A percentile compares a stretch with the other conserved stretches of the same genome.
Evolutionary conservation across 2,888 invertebrate species (phyloP).

Genomic region (Acronicta aceris): DNA sequence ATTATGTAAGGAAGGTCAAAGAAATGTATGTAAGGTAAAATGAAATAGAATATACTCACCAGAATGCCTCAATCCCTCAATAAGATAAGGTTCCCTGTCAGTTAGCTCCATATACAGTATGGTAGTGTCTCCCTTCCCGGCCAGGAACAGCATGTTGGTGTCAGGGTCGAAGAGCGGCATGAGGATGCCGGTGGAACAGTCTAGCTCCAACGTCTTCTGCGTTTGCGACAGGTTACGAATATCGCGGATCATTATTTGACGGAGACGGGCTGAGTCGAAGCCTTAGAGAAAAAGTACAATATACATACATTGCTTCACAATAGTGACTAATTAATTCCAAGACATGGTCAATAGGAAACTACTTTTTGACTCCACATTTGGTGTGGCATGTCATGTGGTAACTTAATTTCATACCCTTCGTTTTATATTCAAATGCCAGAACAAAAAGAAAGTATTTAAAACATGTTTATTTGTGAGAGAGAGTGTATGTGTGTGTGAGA

Average conservation of each 20-base stretch:
- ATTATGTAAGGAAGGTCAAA: too few relatives aligned
- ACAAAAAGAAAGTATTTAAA: too few relatives aligned
- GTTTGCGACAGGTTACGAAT: conserved; percentile 93
- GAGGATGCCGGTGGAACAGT: conserved; percentile 96
- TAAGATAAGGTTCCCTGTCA: conserved; percentile 96
- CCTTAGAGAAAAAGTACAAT: conserved; percentile 65
- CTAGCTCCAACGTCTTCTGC: conserved; percentile 94
- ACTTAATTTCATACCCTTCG: too few relatives aligned
- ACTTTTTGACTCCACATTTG: too few relatives aligned
- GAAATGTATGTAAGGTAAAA: not conserved
- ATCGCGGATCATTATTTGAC: conserved; percentile 97
- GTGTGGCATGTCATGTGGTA: too few relatives aligned
- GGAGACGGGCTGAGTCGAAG: conserved; percentile 95
- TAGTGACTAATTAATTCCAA: too few relatives aligned
- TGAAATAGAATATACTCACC: conserved; percentile 77
- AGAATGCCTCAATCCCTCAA: conserved; percentile 95
- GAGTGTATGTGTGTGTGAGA: too few relatives aligned
- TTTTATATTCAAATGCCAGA: too few relatives aligned
- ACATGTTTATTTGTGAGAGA: too few relatives aligned
- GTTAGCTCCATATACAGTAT: conserved; percentile 97
- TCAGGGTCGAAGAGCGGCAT: conserved; percentile 98
- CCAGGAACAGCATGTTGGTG: conserved; percentile 98
- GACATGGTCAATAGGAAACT: too few relatives aligned
- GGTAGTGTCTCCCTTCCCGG: conserved; percentile 98
- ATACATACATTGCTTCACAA: too few relatives aligned